These are phyloP conservation scores for Alloscopus bannaensis DNA, from an alignment of 2,888 invertebrate genomes.

Conservation along the genomic window DNA sequence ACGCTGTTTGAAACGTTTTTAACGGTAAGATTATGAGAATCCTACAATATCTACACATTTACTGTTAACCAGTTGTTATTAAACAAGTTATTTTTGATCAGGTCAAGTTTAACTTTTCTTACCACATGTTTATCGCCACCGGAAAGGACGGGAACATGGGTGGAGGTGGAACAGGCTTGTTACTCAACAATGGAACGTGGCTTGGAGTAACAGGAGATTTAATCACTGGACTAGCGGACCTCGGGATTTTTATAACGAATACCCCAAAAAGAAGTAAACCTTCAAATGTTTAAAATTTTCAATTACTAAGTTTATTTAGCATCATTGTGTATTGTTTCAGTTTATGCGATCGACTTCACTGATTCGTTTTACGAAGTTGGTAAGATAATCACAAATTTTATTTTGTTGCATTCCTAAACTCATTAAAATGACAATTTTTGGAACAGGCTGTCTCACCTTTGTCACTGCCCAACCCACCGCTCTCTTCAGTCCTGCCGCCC, in stretches of 20 bases:
- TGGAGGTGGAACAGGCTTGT: constrained; percentile 61
- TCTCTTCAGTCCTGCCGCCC: constrained; percentile 37
- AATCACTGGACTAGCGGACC: constrained; percentile 45
- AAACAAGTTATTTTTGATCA: constrained; percentile 1
- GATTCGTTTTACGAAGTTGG: constrained; percentile 58
- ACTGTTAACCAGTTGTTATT: background rate
- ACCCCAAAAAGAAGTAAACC: constrained; percentile 55
- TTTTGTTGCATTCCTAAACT: no score
- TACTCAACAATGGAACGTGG: constrained; percentile 65
- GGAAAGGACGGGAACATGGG: constrained; percentile 48
- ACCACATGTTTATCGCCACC: constrained; percentile 56
- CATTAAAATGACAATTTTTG: constrained; percentile 36
- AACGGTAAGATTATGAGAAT: constrained; percentile 8
- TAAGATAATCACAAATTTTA: background rate
- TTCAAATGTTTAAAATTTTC: background rate
- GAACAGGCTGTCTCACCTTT: constrained; percentile 60
- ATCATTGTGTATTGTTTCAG: no score
- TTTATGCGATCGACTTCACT: constrained; percentile 57
- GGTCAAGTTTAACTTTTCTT: constrained; percentile 66
- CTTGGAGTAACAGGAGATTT: constrained; percentile 60
- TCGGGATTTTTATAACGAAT: constrained; percentile 49
- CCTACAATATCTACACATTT: background rate
- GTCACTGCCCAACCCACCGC: constrained; percentile 54
- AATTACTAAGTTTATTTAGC: no score
- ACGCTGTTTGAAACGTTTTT: constrained; percentile 26